Conservation (phyloP, 1,140 invertebrate genomes). For the Trachymyrmex septentrionalis region DNA sequence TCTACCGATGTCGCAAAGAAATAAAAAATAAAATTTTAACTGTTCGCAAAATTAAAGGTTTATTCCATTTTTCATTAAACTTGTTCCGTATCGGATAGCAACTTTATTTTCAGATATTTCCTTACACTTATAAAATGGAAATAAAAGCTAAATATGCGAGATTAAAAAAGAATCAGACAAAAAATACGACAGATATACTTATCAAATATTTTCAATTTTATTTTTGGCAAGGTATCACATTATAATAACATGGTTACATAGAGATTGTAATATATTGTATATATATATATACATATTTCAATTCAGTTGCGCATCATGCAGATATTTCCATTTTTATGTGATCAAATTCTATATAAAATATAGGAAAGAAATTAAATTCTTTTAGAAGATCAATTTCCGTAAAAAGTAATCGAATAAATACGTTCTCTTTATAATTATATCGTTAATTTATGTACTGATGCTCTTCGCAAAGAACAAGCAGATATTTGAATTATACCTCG, state of each 20-base stretch:
- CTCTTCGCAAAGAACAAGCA: not conserved
- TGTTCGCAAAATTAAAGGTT: not conserved
- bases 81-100: not conserved
- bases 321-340: not conserved
- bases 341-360: not conserved
- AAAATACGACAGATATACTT: not conserved
- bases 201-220: slow-evolving; percentile 15
- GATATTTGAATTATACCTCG: not conserved
- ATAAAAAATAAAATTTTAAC: not conserved
- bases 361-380: not conserved
- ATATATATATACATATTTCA: too few relatives aligned
- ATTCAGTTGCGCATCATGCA: slow-evolving; percentile 4
- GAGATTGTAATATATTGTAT: too few relatives aligned
- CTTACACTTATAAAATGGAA: not conserved
- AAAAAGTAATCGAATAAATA: not conserved
- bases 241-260: not conserved
- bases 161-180: not conserved
- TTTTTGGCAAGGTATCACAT: not conserved
- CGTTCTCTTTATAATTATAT: not conserved
- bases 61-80: slow-evolving; percentile 7
- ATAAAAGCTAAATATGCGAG: not conserved
- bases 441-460: not conserved
- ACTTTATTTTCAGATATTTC: not conserved
- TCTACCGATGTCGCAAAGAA: not conserved
- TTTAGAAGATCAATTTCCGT: not conserved